Base-by-base conservation (phyloP, 2,888 invertebrate species). In the Acronicta psi region DNA sequence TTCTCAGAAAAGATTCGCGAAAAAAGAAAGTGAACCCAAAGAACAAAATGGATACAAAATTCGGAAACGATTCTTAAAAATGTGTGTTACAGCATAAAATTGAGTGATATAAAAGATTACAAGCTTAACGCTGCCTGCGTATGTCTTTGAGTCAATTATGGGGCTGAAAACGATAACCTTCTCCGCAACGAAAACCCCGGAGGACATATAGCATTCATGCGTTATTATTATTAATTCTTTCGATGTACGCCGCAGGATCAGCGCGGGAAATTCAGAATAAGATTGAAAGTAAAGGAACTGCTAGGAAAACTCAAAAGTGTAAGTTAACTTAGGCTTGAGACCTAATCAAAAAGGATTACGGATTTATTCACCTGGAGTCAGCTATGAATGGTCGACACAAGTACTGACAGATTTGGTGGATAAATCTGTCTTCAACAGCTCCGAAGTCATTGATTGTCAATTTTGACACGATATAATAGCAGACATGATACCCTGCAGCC, bases 141-240 rank as follows among this genome's bases (percentile, higher is more conserved):
- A 10, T 46, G 38, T 58, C 53, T 64, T 64, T 52, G 29, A 45
- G 58, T 44, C 57, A 62, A 62, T 62, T 59, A 58, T 34, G 36
- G 18, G 8, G 23, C 36, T 20, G 37, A 65, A 68, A 61, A 47
- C 62, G 59, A 68, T 68, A 66, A 76, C 59, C 31, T 44, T 44
- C 55, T 57, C 38, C 18, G 58, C 18, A 23, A 46, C 18, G 40
- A 36, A 51, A 60, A 34, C 38, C 75, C 65, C 59, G 8, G 13
- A 67, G 69, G 65, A 60, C 49, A 72, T 75, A 68, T 64, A 61
- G 61, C 55, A 76, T 77, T 76, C 78, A 75, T 72, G 59, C 50
- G 67, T 61, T 69, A 50, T 76, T 77, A 75, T 77, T 77, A 77
- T 77, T 75, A 61, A 75, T 69, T 69, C 67, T 66, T 69, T 65